These are phyloP conservation scores for Nycticryphes semicollaris DNA, from an alignment of 2,113 vertebrate species.

Conservation along the genomic window DNA sequence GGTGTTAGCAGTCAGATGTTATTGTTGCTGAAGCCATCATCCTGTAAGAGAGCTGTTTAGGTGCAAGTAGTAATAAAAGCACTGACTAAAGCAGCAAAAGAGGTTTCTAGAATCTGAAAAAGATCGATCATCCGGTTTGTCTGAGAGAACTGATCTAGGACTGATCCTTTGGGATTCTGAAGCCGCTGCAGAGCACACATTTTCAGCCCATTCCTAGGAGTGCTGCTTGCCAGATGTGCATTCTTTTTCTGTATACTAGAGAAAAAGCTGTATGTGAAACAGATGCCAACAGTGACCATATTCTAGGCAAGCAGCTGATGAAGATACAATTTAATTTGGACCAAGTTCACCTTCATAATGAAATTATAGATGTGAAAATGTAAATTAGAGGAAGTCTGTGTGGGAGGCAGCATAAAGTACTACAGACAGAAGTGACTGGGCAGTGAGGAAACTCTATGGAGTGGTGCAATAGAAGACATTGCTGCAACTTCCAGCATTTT, in stretches of 20 bases:
- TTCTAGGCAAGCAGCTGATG: neutral
- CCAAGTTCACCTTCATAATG: neutral
- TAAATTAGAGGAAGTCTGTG: neutral
- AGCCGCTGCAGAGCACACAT: neutral
- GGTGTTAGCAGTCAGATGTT: constrained; percentile 30
- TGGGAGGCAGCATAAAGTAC: neutral
- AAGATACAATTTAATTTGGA: neutral
- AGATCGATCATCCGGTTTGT: neutral
- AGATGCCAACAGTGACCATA: neutral
- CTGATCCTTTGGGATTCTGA: neutral
- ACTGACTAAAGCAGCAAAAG: neutral
- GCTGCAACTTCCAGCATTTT: neutral
- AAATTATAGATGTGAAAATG: neutral
- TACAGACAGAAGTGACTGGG: neutral
- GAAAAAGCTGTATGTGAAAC: neutral
- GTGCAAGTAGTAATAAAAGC: constrained; percentile 37
- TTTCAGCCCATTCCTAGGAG: neutral
- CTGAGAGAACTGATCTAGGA: neutral
- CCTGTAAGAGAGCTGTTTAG: neutral
- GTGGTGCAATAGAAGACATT: neutral
- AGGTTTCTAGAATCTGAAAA: constrained; percentile 28
- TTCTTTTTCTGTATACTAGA: neutral
- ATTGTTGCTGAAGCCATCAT: constrained; percentile 2
- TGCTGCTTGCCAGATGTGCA: neutral
- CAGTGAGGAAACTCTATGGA: neutral